These are phyloP conservation scores for Oxyura jamaicensis DNA, from an alignment of 2,113 vertebrate species.

Conservation along the genomic window DNA sequence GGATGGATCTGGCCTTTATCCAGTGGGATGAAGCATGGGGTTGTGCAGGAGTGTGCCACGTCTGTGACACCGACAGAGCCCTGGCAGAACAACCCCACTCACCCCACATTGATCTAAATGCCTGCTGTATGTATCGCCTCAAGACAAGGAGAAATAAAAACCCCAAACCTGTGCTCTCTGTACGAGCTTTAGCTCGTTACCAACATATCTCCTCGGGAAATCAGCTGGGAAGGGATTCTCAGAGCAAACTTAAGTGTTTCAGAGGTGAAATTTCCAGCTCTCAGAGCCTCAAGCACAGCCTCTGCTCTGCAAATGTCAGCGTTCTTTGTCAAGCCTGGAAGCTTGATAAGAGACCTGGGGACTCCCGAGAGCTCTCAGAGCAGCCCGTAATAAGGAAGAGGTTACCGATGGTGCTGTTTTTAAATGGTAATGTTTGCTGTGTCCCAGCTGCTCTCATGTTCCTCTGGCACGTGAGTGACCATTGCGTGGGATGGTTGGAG, in stretches of 20 bases:
- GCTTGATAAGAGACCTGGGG: neutral
- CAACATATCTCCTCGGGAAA: neutral
- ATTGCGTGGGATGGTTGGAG: neutral
- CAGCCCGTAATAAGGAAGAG: neutral
- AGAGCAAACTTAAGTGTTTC: neutral
- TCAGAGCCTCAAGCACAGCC: neutral
- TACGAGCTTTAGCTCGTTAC: neutral
- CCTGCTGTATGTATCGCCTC: neutral
- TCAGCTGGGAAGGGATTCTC: neutral
- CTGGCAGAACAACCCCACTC: neutral
- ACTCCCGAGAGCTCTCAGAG: neutral
- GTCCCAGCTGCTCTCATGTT: slow-evolving; percentile 1
- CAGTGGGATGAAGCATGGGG: neutral
- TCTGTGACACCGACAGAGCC: neutral
- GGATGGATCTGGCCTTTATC: neutral
- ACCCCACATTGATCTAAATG: neutral
- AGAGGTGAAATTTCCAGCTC: neutral
- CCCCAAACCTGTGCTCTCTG: neutral
- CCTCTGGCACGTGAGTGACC: neutral
- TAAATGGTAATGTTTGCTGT: neutral
- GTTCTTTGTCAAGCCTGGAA: neutral
- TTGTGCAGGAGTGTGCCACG: fast-evolving
- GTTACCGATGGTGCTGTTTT: neutral
- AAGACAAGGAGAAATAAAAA: neutral
- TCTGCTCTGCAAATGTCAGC: neutral